Percentiles rank a stretch among this genome's conserved stretches.
phyloP scores from a whole-genome alignment of 37 sponge, comb jelly and placozoan genomes.

The Geodia barretti region DNA sequence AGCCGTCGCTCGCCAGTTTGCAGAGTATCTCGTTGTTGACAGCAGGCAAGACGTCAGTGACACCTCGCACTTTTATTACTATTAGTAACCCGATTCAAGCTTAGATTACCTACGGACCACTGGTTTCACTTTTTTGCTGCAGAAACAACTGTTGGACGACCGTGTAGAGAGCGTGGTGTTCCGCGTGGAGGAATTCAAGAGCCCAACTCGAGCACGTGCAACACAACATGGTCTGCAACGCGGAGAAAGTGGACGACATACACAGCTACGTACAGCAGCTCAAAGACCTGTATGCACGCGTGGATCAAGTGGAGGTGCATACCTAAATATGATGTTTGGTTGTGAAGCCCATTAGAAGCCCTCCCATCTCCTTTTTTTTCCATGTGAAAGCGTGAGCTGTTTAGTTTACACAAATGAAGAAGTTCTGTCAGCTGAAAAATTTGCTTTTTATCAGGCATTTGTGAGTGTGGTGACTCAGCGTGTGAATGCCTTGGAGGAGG shows the following conservation, averaged over 20 bases:
- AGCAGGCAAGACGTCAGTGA: conserved; percentile 63
- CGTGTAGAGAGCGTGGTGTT: conserved; percentile 40
- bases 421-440: too few relatives aligned
- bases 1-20: conserved; percentile 49
- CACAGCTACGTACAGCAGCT: conserved; percentile 43
- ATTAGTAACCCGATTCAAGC: not conserved
- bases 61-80: not conserved
- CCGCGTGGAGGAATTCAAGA: conserved; percentile 76
- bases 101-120: too few relatives aligned
- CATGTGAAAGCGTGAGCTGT: too few relatives aligned
- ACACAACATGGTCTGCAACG: conserved; percentile 55
- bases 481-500: conserved; percentile 63
- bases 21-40: conserved; percentile 62
- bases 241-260: conserved; percentile 47
- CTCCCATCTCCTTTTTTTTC: too few relatives aligned
- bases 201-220: conserved; percentile 73
- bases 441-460: conserved; percentile 50
- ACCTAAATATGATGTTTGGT: too few relatives aligned
- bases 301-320: conserved; percentile 74
- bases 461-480: conserved; percentile 37
- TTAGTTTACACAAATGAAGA: too few relatives aligned
- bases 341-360: too few relatives aligned
- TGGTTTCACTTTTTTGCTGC: not conserved
- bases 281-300: conserved; percentile 47
- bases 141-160: conserved; percentile 43